A percentile compares a stretch with the other conserved stretches of the same genome.
Evolutionary conservation across 2,888 invertebrate species (phyloP).

Genomic region (Onchidella celtica): DNA sequence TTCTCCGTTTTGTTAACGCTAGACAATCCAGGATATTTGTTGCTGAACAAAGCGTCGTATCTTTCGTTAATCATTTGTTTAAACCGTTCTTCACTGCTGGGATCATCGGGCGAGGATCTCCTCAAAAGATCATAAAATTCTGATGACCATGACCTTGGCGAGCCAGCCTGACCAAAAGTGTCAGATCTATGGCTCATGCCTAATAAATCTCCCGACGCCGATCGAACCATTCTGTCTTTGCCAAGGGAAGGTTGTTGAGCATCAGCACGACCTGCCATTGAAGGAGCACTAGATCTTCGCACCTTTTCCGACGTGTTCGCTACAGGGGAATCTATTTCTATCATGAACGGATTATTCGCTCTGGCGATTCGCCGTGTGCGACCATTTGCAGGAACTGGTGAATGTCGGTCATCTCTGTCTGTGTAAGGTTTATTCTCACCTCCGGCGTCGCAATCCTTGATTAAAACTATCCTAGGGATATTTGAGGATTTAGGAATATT

Average conservation of each 20-base stretch:
- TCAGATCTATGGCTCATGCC: neutral
- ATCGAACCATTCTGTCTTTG: constrained; percentile 10
- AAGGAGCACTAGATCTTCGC: constrained; percentile 21
- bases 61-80: constrained; percentile 33
- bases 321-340: constrained; percentile 6
- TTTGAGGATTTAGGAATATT: no score
- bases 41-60: constrained; percentile 22
- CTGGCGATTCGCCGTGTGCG: constrained; percentile 14
- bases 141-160: constrained; percentile 24
- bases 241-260: neutral
- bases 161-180: no score
- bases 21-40: neutral
- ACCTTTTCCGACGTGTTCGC: neutral
- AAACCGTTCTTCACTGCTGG: neutral
- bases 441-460: neutral
- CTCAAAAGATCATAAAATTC: constrained; percentile 21
- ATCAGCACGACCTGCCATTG: neutral
- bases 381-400: no score
- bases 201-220: constrained; percentile 21
- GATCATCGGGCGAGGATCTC: neutral
- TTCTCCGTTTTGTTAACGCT: neutral
- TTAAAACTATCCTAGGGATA: constrained; percentile 19
- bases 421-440: neutral
- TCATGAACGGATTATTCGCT: constrained; percentile 32
- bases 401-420: neutral